phyloP scores from a whole-genome alignment of 2,888 invertebrate genomes.

The Synanthedon tipuliformis region DNA sequence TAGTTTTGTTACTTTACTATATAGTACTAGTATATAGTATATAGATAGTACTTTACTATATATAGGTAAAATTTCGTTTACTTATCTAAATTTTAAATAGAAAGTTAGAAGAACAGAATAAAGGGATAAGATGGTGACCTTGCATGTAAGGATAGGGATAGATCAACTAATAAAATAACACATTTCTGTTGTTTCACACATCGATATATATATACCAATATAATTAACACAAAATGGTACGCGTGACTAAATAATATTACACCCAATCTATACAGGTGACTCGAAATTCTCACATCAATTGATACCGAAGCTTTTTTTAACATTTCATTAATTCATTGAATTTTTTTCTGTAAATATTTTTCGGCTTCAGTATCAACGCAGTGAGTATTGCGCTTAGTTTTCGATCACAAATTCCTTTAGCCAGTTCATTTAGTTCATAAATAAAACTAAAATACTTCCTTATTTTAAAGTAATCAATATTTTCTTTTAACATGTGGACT shows the following conservation, averaged over 20 bases:
- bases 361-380: no score
- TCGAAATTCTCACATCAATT: slow-evolving; percentile 2
- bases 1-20: no score
- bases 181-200: slow-evolving; percentile 15
- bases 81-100: no score
- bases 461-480: no score
- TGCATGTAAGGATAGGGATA: not conserved
- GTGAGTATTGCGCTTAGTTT: not conserved
- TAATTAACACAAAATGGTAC: slow-evolving; percentile 7
- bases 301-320: slow-evolving; percentile 5
- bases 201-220: slow-evolving; percentile 10
- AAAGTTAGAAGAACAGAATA: no score
- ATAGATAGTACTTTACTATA: no score
- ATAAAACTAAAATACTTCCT: no score
- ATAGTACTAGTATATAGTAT: no score
- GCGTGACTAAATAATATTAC: slow-evolving; percentile 9
- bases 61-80: no score
- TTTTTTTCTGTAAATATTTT: not conserved
- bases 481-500: no score
- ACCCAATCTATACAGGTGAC: slow-evolving; percentile 14
- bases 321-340: not conserved
- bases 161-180: slow-evolving; percentile 6
- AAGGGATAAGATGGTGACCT: no score
- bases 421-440: no score
- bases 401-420: not conserved